Conservation (phyloP, 1,140 invertebrate species). For the Eufriesea mexicana region DNA sequence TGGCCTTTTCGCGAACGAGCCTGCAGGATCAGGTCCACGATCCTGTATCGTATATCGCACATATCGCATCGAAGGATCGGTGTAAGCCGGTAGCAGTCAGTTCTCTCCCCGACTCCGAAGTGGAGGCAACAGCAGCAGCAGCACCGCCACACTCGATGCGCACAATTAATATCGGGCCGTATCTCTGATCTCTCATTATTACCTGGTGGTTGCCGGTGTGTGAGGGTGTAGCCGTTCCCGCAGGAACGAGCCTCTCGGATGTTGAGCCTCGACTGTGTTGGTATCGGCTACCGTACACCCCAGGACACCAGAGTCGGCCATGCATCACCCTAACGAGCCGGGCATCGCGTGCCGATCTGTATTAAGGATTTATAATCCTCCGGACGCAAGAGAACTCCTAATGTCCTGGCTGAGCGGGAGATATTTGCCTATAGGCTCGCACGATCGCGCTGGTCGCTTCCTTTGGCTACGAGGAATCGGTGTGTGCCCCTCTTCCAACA, state of each 20-base stretch:
- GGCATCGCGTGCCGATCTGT: constrained; percentile 83
- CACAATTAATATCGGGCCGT: constrained; percentile 81
- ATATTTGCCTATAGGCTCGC: constrained; percentile 70
- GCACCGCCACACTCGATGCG: constrained; percentile 76
- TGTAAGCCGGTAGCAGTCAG: constrained; percentile 79
- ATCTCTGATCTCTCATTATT: constrained; percentile 83
- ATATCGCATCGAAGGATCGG: constrained; percentile 79
- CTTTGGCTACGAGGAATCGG: not conserved
- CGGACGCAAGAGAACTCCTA: constrained; percentile 74
- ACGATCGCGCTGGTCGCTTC: constrained; percentile 39
- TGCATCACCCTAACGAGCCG: constrained; percentile 82
- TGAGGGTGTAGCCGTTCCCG: constrained; percentile 72
- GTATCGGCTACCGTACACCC: constrained; percentile 80
- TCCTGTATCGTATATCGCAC: constrained; percentile 77
- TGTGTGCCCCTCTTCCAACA: constrained; percentile 7
- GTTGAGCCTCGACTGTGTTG: constrained; percentile 54
- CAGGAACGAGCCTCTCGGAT: constrained; percentile 58
- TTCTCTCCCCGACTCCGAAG: constrained; percentile 51
- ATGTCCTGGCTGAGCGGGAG: constrained; percentile 75
- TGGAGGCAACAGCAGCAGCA: constrained; percentile 49
- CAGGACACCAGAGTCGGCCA: constrained; percentile 79
- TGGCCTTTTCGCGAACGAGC: constrained; percentile 46
- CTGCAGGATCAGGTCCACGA: constrained; percentile 60
- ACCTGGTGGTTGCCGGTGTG: constrained; percentile 71
- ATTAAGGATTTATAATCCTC: constrained; percentile 82